phyloP scores from a whole-genome alignment of 2,113 vertebrate genomes.

The Nycticorax nycticorax region DNA sequence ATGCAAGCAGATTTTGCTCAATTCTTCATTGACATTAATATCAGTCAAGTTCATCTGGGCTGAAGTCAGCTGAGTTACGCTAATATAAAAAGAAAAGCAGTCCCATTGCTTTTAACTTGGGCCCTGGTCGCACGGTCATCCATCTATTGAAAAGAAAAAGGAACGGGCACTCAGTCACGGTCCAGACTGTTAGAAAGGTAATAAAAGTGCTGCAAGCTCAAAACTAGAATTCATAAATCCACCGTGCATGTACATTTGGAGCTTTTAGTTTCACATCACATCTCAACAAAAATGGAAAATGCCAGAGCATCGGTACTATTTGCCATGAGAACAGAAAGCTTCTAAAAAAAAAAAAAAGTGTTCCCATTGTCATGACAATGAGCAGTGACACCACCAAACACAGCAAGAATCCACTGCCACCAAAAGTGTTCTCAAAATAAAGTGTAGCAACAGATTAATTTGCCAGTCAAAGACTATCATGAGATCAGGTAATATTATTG shows the following conservation, averaged over 20 bases:
- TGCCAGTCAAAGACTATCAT: not conserved
- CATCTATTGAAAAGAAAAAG: not conserved
- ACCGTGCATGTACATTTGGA: not conserved
- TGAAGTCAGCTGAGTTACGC: not conserved
- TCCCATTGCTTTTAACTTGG: not conserved
- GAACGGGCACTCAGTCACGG: not conserved
- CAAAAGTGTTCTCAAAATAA: not conserved
- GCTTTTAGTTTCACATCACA: slow-evolving; percentile 18
- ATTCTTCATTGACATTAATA: not conserved
- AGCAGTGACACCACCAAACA: not conserved
- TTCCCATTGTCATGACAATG: not conserved
- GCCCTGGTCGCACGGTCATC: not conserved
- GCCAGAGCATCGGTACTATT: not conserved
- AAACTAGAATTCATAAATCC: slow-evolving; percentile 1
- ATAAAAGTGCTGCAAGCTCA: not conserved
- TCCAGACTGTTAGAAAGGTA: not conserved
- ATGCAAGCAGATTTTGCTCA: not conserved
- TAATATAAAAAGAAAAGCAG: not conserved
- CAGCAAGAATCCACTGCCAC: not conserved
- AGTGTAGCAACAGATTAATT: not conserved
- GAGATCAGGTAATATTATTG: not conserved
- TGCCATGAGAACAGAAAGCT: not conserved
- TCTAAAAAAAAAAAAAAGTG: not conserved
- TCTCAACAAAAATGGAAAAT: not conserved
- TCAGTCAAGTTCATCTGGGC: not conserved